These are phyloP conservation scores for Gouania willdenowi DNA, from an alignment of 2,797 vertebrate species.

Conservation along the genomic window DNA sequence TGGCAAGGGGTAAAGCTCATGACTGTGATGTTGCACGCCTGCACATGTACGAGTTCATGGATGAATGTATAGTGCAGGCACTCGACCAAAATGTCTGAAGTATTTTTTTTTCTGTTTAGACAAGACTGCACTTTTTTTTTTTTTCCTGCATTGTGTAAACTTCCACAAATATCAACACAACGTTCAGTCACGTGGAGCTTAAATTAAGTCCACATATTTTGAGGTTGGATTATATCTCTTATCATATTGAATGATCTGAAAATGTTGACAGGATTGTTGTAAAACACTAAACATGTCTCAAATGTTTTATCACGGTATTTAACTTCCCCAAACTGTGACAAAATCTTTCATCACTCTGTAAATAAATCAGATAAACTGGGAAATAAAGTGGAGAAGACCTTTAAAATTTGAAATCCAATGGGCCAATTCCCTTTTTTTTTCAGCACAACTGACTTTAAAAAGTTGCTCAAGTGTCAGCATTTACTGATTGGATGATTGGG, in stretches of 20 bases:
- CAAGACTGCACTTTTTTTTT: constrained; percentile 34
- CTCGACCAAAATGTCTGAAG: constrained; percentile 34
- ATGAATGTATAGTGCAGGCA: constrained; percentile 26
- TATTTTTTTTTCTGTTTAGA: constrained; percentile 22
- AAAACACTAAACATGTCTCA: constrained; percentile 24
- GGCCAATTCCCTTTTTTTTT: no score
- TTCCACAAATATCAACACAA: no score
- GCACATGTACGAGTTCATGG: constrained; percentile 8
- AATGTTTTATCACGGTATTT: no score
- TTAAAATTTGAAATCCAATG: no score
- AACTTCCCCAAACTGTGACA: no score
- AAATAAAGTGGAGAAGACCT: constrained; percentile 22
- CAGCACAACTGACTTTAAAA: no score
- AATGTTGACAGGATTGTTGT: constrained; percentile 8
- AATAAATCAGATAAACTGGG: constrained; percentile 13
- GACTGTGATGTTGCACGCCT: constrained; percentile 17
- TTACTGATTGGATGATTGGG: no score
- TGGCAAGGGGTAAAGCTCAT: constrained; percentile 51
- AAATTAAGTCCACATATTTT: no score
- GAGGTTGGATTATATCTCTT: constrained; percentile 25
- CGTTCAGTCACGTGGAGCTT: no score
- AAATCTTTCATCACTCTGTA: constrained; percentile 28
- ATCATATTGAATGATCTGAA: constrained; percentile 18
- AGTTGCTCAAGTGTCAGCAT: no score
- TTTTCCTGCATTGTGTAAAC: no score